Evolutionary conservation across 2,113 vertebrate species (phyloP), one percentile per base, ranked within the genome.

Genomic region (Hemicordylus capensis): DNA sequence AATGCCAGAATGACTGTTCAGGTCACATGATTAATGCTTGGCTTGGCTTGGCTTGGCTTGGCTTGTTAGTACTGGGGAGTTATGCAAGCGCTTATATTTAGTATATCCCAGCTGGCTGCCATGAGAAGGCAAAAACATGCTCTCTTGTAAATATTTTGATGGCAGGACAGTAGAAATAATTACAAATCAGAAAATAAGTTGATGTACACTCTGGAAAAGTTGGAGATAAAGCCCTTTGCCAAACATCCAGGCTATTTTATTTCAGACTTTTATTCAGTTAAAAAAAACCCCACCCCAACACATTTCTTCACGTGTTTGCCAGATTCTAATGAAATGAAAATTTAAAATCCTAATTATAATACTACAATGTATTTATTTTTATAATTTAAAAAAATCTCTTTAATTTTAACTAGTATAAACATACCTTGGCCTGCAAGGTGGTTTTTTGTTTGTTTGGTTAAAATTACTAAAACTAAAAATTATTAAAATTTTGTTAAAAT

Each of bases 101-200:
- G 34, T 74, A 73, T 72, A 80, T n/a, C 19, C 56, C 44, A 46
- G 56, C 34, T 83, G n/a, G 84, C 79, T 61, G 76, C 42, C 19
- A 24, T 77, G 59, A 54, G 73, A 83, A 90, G 77, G 22, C 1
- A 70, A 58, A 83, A 76, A 80, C 54, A 26, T 0, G 0, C 37
- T 70, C 5, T 58, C 15, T 48, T 76, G 14, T 66, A 58, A 88
- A 85, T 81, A 72, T 85, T 86, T 85, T 83, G 56, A 83, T 73
- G 1, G 51, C 42, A 84, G 42, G 12, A 58, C 76, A 81, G 42
- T 67, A 80, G 79, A 81, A 66, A 46, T 58, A 17, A 42, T 59
- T n/a, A 39, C 14, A 66, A 14, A 66, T 3, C 34, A 34, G 67
- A 80, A 88, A 88, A 28, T 48, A 83, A 84, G 22, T 39, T 73